Evolutionary conservation across 2,113 vertebrate species (phyloP).

Genomic region (Mola mola): DNA sequence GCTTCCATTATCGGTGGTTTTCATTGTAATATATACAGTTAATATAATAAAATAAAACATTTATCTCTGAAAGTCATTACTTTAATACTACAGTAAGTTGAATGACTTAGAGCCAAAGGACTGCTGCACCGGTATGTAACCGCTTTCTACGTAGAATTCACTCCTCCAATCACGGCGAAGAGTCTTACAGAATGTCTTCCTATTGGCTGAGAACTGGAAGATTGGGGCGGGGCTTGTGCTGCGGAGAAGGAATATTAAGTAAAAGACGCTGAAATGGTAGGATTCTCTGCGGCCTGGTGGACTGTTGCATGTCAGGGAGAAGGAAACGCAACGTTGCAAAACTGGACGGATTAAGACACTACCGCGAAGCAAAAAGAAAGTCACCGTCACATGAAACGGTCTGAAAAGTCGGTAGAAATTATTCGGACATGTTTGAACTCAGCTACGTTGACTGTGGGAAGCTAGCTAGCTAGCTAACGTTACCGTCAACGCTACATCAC

Average conservation of each 20-base stretch:
- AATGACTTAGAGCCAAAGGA: too few relatives aligned
- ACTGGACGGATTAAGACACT: not conserved
- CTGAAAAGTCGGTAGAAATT: constrained; percentile 10
- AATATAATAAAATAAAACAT: too few relatives aligned
- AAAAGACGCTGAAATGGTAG: constrained; percentile 23
- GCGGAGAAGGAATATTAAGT: constrained; percentile 15
- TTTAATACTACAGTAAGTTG: too few relatives aligned
- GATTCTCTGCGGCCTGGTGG: constrained; percentile 50
- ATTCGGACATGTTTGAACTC: not conserved
- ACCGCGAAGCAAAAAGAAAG: not conserved
- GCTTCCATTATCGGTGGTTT: too few relatives aligned
- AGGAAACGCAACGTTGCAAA: constrained; percentile 21
- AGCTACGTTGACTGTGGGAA: constrained; percentile 11
- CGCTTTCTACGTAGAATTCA: not conserved
- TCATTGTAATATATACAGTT: too few relatives aligned
- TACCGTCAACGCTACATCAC: constrained; percentile 18
- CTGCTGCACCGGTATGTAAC: too few relatives aligned
- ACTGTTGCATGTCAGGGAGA: constrained; percentile 23
- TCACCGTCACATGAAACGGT: not conserved
- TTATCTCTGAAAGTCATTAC: too few relatives aligned
- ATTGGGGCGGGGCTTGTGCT: constrained; percentile 57
- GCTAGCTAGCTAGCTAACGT: constrained; percentile 52
- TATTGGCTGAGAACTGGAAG: constrained; percentile 45
- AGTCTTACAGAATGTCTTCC: not conserved
- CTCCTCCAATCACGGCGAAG: constrained; percentile 45